phyloP scores from a whole-genome alignment of 2,113 vertebrate genomes.

The Elgaria multicarinata region DNA sequence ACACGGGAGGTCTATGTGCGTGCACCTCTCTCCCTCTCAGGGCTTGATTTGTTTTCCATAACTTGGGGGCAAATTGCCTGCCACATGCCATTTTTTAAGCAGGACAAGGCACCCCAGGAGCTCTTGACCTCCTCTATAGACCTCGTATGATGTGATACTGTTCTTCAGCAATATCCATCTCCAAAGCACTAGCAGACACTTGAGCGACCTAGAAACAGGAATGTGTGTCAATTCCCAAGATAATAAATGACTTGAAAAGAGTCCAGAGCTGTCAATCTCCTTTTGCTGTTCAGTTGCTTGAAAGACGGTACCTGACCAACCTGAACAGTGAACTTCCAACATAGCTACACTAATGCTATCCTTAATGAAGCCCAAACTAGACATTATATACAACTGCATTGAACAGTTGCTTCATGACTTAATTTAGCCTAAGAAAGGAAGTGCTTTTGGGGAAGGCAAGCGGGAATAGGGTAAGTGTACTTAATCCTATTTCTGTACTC shows the following conservation, averaged over 20 bases:
- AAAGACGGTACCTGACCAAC: accelerated
- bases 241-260: background rate
- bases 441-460: too few species aligned
- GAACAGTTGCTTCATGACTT: too few species aligned
- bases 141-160: background rate
- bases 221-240: background rate
- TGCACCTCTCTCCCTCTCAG: background rate
- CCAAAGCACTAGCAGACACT: accelerated
- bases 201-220: background rate
- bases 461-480: background rate
- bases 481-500: background rate
- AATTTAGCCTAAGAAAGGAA: background rate
- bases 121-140: background rate
- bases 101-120: background rate
- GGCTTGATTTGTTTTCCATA: background rate
- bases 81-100: background rate
- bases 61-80: too few species aligned
- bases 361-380: background rate
- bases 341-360: background rate
- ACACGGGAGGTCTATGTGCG: background rate
- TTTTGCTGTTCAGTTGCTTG: accelerated
- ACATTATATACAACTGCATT: background rate
- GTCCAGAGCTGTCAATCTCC: background rate
- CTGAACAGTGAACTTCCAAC: background rate
- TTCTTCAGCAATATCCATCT: background rate